Conservation (phyloP, 2,797 vertebrate genomes). For the Eremophila alpestris region DNA sequence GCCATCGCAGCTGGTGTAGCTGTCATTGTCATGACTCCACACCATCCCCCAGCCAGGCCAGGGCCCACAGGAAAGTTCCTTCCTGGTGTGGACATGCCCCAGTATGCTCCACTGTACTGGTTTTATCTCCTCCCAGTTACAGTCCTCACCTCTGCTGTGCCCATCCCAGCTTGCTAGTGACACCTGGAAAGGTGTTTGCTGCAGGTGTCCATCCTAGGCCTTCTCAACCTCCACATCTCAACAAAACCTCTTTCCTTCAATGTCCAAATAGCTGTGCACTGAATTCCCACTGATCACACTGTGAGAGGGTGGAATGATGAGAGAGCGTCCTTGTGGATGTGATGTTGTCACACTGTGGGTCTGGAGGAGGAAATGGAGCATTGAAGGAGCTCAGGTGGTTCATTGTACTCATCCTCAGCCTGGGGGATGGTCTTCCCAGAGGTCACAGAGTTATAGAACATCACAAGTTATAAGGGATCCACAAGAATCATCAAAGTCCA, state of each 20-base stretch:
- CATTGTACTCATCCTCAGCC: rapidly evolving
- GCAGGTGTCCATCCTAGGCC: background rate
- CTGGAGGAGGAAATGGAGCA: background rate
- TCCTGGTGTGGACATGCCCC: rapidly evolving
- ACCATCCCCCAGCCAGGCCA: background rate
- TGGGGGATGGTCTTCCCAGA: background rate
- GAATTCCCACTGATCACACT: background rate
- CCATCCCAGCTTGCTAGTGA: background rate
- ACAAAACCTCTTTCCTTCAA: background rate
- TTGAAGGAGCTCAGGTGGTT: background rate
- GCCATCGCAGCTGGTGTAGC: background rate
- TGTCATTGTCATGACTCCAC: background rate
- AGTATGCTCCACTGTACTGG: background rate
- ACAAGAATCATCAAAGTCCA: rapidly evolving
- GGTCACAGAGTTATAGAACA: background rate
- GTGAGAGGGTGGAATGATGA: background rate
- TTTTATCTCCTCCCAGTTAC: background rate
- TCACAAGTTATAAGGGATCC: rapidly evolving
- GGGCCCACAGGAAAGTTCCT: background rate
- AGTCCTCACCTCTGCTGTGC: background rate
- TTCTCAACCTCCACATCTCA: background rate
- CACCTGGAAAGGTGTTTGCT: background rate
- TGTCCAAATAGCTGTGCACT: rapidly evolving
- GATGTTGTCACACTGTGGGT: rapidly evolving
- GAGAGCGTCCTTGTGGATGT: background rate